Conservation (phyloP, 2,797 vertebrate species). For the Megalops cyprinoides region DNA sequence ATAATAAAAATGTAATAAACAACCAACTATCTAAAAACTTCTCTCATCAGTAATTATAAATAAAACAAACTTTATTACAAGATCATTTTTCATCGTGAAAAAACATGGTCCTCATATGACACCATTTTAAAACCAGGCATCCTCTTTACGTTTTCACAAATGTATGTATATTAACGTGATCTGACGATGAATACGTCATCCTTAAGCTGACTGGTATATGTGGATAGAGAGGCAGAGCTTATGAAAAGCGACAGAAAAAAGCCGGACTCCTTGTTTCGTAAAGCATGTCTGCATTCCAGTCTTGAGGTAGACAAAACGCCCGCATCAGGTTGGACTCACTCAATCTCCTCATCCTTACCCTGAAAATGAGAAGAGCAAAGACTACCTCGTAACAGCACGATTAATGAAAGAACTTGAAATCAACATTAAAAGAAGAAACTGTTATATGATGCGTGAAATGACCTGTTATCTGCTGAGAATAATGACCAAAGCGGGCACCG, state of each 20-base stretch:
- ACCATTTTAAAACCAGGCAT: too few relatives aligned
- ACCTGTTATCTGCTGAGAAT: not conserved
- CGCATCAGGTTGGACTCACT: slow-evolving; percentile 24
- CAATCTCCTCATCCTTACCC: slow-evolving; percentile 26
- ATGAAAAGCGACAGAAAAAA: slow-evolving; percentile 25
- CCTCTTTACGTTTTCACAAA: too few relatives aligned
- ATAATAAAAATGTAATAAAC: too few relatives aligned
- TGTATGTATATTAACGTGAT: too few relatives aligned
- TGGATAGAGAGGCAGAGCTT: not conserved
- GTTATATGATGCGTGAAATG: not conserved
- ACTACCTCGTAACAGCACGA: not conserved
- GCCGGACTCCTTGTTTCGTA: slow-evolving; percentile 48
- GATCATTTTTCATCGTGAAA: too few relatives aligned
- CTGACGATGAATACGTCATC: not conserved
- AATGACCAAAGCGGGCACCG: slow-evolving; percentile 31
- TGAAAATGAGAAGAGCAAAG: not conserved
- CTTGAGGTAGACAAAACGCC: slow-evolving; percentile 34
- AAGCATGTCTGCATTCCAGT: slow-evolving; percentile 57
- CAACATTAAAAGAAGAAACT: not conserved
- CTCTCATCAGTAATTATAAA: too few relatives aligned
- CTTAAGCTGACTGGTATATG: not conserved
- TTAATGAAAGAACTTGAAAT: not conserved
- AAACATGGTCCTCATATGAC: too few relatives aligned
- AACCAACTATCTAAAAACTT: too few relatives aligned
- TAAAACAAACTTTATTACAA: too few relatives aligned